Evolutionary conservation across 2,888 invertebrate genomes (phyloP).

Genomic region (Pyralis farinalis): DNA sequence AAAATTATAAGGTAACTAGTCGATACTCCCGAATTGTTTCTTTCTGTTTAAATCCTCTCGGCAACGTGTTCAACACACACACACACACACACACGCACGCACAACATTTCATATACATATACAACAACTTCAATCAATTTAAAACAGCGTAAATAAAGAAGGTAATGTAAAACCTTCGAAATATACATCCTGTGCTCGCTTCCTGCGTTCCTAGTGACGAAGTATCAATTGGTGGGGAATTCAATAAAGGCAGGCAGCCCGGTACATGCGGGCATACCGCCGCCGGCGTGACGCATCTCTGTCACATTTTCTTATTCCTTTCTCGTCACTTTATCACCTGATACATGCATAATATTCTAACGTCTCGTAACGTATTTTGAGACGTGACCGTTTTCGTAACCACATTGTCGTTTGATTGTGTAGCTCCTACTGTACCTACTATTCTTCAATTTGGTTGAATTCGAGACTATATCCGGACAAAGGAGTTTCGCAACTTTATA

Average conservation of each 20-base stretch:
- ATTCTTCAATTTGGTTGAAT: no score
- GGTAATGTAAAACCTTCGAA: not conserved
- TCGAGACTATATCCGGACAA: no score
- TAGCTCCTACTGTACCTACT: no score
- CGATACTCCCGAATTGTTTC: no score
- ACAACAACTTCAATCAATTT: no score
- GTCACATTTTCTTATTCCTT: slow-evolving; percentile 50
- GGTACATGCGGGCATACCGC: slow-evolving; percentile 43
- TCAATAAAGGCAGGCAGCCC: slow-evolving; percentile 61
- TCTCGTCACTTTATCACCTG: slow-evolving; percentile 43
- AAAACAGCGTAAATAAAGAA: not conserved
- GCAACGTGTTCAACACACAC: no score
- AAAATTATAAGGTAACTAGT: no score
- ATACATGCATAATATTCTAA: slow-evolving; percentile 41
- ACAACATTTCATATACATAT: no score
- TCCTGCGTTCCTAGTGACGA: slow-evolving; percentile 60
- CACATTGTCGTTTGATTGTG: not conserved
- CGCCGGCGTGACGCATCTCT: slow-evolving; percentile 36
- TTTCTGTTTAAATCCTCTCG: no score
- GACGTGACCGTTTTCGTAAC: slow-evolving; percentile 16
- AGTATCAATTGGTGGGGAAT: slow-evolving; percentile 66
- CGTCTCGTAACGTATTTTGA: slow-evolving; percentile 43
- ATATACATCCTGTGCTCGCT: slow-evolving; percentile 46
- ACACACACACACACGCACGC: no score
- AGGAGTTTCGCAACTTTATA: no score